Evolutionary conservation across 2,797 vertebrate species (phyloP).

Genomic region (Uromys caudimaculatus): DNA sequence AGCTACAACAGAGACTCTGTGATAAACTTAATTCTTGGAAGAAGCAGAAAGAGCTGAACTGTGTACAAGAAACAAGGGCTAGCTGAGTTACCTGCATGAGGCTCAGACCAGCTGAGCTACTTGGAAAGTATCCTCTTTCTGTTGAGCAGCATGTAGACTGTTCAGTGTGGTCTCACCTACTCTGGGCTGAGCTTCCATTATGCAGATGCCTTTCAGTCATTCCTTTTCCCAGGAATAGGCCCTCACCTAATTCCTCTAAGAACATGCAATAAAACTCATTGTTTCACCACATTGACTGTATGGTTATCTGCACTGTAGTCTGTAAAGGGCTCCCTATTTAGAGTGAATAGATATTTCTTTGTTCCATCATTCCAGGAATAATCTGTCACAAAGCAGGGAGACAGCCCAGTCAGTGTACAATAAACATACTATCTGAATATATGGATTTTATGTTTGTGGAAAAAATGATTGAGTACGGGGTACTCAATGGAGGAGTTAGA

Average conservation of each 20-base stretch:
- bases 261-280: not conserved
- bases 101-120: not conserved
- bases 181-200: not conserved
- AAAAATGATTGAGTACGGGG: no score
- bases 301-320: not conserved
- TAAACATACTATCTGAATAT: not conserved
- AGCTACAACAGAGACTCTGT: not conserved
- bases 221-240: not conserved
- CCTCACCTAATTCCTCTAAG: not conserved
- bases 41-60: not conserved
- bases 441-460: not conserved
- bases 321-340: not conserved
- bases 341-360: no score
- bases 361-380: not conserved
- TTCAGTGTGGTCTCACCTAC: not conserved
- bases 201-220: not conserved
- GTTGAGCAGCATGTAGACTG: not conserved
- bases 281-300: not conserved
- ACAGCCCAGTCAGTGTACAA: not conserved
- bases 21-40: not conserved
- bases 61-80: no score
- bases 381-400: not conserved
- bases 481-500: no score
- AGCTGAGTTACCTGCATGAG: not conserved
- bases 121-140: not conserved